These are phyloP conservation scores for Strigamia transsilvanica DNA, from an alignment of 2,888 invertebrate genomes.

Conservation along the genomic window DNA sequence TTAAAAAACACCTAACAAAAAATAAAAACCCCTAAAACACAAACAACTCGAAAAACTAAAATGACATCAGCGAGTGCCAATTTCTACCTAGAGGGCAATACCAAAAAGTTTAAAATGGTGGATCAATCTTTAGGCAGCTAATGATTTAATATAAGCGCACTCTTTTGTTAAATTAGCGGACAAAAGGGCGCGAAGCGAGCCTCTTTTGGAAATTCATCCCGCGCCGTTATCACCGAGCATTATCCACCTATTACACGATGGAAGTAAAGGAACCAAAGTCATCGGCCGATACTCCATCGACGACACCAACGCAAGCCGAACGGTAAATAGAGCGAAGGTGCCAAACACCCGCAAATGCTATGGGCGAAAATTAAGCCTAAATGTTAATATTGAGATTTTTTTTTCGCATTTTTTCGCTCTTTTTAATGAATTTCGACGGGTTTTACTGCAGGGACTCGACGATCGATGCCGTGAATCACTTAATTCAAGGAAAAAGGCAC, in stretches of 20 bases:
- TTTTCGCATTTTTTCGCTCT: too few species aligned
- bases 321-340: background rate
- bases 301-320: conserved; percentile 22
- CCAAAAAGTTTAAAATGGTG: too few species aligned
- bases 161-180: conserved; percentile 4
- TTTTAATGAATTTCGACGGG: too few species aligned
- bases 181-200: background rate
- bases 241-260: background rate
- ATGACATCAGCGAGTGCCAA: background rate
- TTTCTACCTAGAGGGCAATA: too few species aligned
- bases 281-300: background rate
- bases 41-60: background rate
- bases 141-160: background rate
- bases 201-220: background rate
- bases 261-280: background rate
- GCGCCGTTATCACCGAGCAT: background rate
- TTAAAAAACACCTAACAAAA: too few species aligned
- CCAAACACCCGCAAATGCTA: too few species aligned
- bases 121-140: too few species aligned
- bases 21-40: background rate
- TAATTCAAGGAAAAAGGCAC: conserved; percentile 79
- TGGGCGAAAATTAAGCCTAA: conserved; percentile 3
- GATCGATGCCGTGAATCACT: conserved; percentile 64
- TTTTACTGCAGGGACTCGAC: conserved; percentile 56
- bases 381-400: background rate